A percentile compares a stretch with the other conserved stretches of the same genome.
Conservation (phyloP, 1,140 invertebrate species). For the Stratiolaelaps scimitus region DNA sequence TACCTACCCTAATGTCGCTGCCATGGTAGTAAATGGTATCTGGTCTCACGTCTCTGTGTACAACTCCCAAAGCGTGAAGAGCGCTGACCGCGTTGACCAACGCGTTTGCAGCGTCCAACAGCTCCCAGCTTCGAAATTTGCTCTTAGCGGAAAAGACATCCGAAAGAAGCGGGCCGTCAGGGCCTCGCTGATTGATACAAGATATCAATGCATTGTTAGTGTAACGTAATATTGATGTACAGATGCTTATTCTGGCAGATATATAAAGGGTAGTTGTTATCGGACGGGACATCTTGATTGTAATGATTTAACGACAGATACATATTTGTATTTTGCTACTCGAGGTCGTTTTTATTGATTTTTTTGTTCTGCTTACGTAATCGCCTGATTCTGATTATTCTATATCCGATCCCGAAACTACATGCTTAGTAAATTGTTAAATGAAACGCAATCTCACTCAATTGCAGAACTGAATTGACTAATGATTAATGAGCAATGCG, state of each 20-base stretch:
- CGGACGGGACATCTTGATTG: too few species aligned
- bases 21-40: background rate
- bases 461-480: too few species aligned
- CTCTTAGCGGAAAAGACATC: background rate
- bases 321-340: too few species aligned
- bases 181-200: background rate
- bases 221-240: background rate
- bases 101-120: background rate
- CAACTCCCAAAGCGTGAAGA: slow-evolving; percentile 11
- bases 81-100: background rate
- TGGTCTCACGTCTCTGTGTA: background rate
- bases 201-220: background rate
- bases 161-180: background rate
- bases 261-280: too few species aligned
- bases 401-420: too few species aligned
- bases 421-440: too few species aligned
- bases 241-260: background rate
- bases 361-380: too few species aligned
- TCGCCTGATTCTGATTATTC: too few species aligned
- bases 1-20: background rate
- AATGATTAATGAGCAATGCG: too few species aligned
- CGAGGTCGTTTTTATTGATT: too few species aligned
- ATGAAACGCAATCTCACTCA: too few species aligned
- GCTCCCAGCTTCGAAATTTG: background rate
- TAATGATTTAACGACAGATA: too few species aligned